Base-by-base conservation (phyloP, 2,113 vertebrate genomes). In the Nycticorax nycticorax region DNA sequence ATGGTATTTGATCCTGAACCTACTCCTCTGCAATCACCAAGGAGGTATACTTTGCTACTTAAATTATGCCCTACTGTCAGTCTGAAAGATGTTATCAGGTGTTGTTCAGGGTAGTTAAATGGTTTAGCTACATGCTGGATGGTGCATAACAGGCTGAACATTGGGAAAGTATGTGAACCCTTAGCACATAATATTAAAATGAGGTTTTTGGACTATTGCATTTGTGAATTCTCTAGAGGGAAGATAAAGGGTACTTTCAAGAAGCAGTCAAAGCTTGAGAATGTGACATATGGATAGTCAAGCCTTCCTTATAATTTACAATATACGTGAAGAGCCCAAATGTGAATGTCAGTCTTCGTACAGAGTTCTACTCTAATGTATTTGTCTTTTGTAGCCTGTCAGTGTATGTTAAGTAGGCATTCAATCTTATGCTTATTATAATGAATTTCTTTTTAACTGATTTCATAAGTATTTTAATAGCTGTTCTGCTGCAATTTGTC, bases 381-480 rank as follows among this genome's bases (percentile, higher is more conserved):
- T 78, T 76, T 82, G 28, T 78, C 33, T 67, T 96, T 78, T 79
- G 63, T 39, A 92, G 9, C 17, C 27, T 86, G 57, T 66, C 84
- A 93, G 12, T 56, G 19, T 73, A 4, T 81, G 30, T 57, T 84
- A 93, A 88, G 14, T 32, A 60, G 28, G 20, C 23, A 56, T 91
- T 92, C n/a, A 64, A 28, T 79, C 63, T 89, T 77, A 66, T 23
- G 39, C 13, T 85, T 89, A 84, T 43, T 55, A 21, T 39, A 95
- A 88, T 84, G 10, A 68, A 82, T 86, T 95, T 75, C 19, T 94
- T 92, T 92, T 59, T 55, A n/a, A 50, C 28, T 81, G 50, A 43
- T 91, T 93, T 63, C 4, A 9, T 71, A 84, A 84, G 52, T 66
- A 86, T 89, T 94, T 90, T 64, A 84, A 72, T 79, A 91, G n/a